Evolutionary conservation across 2,888 invertebrate genomes (phyloP).

Genomic region (Mesorhabditis sp.): DNA sequence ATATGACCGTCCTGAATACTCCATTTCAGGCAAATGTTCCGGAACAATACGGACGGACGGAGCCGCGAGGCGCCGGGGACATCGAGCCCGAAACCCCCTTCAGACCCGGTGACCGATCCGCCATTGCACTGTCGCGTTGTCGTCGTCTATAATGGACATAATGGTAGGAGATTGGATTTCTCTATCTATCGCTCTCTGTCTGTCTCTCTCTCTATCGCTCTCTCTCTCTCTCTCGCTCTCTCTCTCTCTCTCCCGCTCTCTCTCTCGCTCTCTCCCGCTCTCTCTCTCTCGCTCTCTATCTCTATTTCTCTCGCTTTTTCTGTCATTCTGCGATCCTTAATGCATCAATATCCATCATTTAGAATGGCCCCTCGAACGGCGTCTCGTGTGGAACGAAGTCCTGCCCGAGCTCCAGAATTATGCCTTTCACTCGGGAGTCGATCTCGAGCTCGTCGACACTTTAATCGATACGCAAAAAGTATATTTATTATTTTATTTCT

Average conservation of each 20-base stretch:
- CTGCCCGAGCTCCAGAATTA: conserved; percentile 57
- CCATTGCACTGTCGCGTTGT: background rate
- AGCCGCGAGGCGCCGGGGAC: background rate
- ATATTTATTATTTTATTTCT: background rate
- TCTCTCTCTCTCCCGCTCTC: too few relatives aligned
- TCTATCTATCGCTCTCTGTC: too few relatives aligned
- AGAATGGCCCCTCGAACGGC: conserved; percentile 53
- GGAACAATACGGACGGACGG: background rate
- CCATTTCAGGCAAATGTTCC: conserved; percentile 1
- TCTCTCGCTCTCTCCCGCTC: too few relatives aligned
- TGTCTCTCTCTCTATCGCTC: too few relatives aligned
- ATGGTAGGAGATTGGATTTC: background rate
- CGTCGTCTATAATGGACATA: background rate
- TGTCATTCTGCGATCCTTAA: too few relatives aligned
- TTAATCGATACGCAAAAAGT: background rate
- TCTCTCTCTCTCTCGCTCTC: too few relatives aligned
- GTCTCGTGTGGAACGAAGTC: conserved; percentile 43
- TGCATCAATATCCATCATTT: conserved; percentile 12
- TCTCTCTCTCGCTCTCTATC: too few relatives aligned
- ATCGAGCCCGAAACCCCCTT: background rate
- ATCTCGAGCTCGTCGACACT: conserved; percentile 50
- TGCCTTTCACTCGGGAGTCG: conserved; percentile 57
- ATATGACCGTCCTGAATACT: background rate
- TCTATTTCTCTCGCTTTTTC: too few relatives aligned
- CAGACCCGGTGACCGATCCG: background rate